Evolutionary conservation across 2,888 invertebrate species (phyloP).

Genomic region (Tortricodes alternella): DNA sequence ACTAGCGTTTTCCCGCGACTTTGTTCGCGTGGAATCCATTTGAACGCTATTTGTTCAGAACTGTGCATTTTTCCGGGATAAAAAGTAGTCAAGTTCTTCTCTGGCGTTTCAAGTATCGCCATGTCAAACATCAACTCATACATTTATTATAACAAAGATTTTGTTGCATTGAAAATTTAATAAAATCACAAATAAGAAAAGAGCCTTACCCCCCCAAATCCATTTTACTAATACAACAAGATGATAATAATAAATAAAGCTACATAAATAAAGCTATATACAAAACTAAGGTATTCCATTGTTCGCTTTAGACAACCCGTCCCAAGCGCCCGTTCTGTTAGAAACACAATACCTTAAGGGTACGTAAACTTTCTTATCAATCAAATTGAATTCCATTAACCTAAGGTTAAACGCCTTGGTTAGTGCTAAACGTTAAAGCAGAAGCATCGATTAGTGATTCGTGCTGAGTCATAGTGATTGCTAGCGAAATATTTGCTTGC

Average conservation of each 20-base stretch:
- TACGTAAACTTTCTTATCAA: slow-evolving; percentile 18
- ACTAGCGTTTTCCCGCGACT: no score
- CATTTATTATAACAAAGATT: no score
- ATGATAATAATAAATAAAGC: background rate
- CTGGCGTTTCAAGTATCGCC: no score
- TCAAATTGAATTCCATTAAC: slow-evolving; percentile 19
- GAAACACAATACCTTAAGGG: slow-evolving; percentile 12
- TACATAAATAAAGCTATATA: background rate
- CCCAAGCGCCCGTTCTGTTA: slow-evolving; percentile 8
- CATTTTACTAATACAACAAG: no score
- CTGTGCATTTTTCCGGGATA: no score
- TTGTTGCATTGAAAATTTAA: no score
- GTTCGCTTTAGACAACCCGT: slow-evolving; percentile 7
- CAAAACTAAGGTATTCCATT: background rate
- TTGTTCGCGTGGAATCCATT: no score
- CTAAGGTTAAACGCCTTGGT: slow-evolving; percentile 10
- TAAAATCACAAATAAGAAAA: no score
- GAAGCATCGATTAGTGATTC: background rate
- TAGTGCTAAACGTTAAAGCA: background rate
- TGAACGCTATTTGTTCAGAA: no score
- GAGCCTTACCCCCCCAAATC: no score
- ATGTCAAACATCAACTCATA: no score
- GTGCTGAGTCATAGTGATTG: background rate
- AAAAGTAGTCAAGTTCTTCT: no score
- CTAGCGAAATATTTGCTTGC: background rate